These are phyloP conservation scores for Polymixis flavicincta DNA, from an alignment of 2,888 invertebrate genomes.

Conservation along the genomic window DNA sequence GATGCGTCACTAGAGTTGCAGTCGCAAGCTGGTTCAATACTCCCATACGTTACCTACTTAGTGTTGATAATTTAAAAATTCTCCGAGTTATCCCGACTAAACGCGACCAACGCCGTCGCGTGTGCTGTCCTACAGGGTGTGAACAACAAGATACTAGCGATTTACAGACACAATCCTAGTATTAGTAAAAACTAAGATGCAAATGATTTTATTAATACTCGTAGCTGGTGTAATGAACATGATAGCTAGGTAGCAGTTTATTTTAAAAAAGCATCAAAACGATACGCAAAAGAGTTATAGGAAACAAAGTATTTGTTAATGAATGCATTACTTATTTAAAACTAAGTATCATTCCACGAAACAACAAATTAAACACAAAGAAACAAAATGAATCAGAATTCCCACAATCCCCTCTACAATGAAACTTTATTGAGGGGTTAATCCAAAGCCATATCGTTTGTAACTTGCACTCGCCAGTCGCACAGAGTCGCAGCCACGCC, in stretches of 20 bases:
- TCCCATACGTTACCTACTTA: slow-evolving; percentile 67
- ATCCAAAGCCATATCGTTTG: slow-evolving; percentile 50
- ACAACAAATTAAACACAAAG: slow-evolving; percentile 28
- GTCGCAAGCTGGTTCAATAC: slow-evolving; percentile 61
- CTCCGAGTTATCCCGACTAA: slow-evolving; percentile 69
- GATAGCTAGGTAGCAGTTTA: background rate
- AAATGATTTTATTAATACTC: background rate
- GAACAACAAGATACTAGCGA: slow-evolving; percentile 39
- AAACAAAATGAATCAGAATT: slow-evolving; percentile 47
- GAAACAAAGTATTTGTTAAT: background rate
- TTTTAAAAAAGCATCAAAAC: background rate
- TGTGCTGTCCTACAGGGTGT: slow-evolving; percentile 23
- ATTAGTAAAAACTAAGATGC: background rate
- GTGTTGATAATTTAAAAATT: slow-evolving; percentile 73
- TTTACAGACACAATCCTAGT: background rate
- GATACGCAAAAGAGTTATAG: background rate
- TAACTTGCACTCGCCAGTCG: slow-evolving; percentile 58
- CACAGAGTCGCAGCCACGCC: slow-evolving; percentile 57
- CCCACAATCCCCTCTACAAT: slow-evolving; percentile 42
- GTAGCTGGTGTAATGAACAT: too few species aligned
- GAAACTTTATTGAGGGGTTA: slow-evolving; percentile 50
- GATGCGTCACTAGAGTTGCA: slow-evolving; percentile 48
- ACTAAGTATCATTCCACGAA: background rate
- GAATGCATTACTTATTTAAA: background rate
- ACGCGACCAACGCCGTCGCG: slow-evolving; percentile 59